Percentiles rank a stretch among this genome's conserved stretches.
Evolutionary conservation across 2,113 vertebrate species (phyloP).

Genomic region (Grammomys dolichurus): DNA sequence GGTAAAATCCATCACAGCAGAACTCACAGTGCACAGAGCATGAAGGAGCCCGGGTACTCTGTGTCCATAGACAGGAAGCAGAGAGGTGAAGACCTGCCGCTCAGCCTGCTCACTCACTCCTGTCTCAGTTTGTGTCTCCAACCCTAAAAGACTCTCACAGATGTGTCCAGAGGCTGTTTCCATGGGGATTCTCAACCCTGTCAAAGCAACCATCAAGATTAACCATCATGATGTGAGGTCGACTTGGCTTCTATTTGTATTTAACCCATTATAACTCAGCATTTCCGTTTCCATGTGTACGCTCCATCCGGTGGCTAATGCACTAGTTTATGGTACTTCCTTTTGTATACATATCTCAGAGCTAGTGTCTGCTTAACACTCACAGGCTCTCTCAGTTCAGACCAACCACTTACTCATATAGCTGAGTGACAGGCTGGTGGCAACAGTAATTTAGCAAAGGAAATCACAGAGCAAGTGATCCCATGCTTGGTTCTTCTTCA

Average conservation of each 20-base stretch:
- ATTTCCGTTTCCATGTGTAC: not conserved
- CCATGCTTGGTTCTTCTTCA: not conserved
- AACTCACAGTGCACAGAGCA: not conserved
- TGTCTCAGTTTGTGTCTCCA: not conserved
- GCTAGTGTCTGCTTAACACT: not conserved
- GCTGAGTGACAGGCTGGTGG: not conserved
- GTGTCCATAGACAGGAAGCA: not conserved
- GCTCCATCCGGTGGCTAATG: not conserved
- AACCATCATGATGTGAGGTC: not conserved
- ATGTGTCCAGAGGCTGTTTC: not conserved
- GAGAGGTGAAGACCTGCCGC: not conserved
- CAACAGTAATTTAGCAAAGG: too few species aligned
- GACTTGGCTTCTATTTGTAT: not conserved
- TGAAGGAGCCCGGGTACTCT: not conserved
- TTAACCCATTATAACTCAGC: not conserved
- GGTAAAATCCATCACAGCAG: not conserved
- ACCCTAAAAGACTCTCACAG: not conserved
- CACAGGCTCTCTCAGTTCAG: not conserved
- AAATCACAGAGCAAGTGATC: not conserved
- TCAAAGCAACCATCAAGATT: not conserved
- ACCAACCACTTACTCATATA: not conserved
- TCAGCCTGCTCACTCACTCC: not conserved
- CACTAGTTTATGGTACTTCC: not conserved
- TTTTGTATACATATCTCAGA: not conserved
- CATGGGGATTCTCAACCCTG: not conserved